These are phyloP conservation scores for Oreochromis tanganicae DNA, from an alignment of 2,113 vertebrate genomes.

Conservation along the genomic window DNA sequence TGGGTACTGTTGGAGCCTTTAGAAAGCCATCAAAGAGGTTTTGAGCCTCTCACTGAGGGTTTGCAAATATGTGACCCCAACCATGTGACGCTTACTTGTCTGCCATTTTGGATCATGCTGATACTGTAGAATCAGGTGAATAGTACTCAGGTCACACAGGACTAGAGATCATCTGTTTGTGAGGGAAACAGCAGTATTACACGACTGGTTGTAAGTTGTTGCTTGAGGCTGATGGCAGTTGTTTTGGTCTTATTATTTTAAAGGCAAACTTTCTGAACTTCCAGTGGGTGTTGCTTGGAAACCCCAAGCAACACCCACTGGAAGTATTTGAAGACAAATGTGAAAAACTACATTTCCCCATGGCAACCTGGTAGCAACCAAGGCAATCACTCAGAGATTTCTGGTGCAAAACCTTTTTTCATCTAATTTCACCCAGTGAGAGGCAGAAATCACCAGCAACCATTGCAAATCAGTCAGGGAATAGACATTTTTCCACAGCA, in stretches of 20 bases:
- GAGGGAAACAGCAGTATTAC: neutral
- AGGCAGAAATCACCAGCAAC: neutral
- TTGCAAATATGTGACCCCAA: neutral
- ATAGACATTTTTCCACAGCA: neutral
- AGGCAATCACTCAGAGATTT: neutral
- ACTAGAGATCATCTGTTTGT: neutral
- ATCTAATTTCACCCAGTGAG: neutral
- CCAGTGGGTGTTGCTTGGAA: neutral
- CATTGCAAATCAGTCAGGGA: neutral
- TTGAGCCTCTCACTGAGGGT: neutral
- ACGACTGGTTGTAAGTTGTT: neutral
- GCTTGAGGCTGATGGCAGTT: neutral
- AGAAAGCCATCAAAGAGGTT: neutral
- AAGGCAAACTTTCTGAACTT: neutral
- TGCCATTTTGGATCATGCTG: neutral
- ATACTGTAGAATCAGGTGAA: rapidly evolving
- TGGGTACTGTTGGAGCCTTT: neutral
- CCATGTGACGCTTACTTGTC: neutral
- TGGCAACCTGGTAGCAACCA: neutral
- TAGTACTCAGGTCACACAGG: neutral
- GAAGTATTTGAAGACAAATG: neutral
- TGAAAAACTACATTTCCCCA: neutral
- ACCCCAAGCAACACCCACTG: too few relatives aligned
- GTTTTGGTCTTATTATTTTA: neutral
- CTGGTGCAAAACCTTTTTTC: neutral